A percentile compares a stretch with the other conserved stretches of the same genome.
phyloP scores from a whole-genome alignment of 2,888 invertebrate genomes.

The Phaedon cochleariae region DNA sequence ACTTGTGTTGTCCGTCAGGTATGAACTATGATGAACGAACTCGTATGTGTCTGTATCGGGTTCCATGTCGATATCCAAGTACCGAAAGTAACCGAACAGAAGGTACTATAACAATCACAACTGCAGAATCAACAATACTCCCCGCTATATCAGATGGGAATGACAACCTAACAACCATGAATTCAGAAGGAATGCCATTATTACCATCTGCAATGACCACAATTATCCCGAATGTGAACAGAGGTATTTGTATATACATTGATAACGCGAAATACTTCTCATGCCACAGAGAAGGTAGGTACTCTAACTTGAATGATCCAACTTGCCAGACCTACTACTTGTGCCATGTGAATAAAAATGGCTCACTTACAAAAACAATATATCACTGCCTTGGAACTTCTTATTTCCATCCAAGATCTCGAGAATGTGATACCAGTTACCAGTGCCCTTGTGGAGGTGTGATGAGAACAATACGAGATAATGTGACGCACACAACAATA shows the following conservation, averaged over 20 bases:
- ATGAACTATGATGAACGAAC: conserved; percentile 33
- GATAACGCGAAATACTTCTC: conserved; percentile 19
- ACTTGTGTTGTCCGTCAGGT: conserved; percentile 53
- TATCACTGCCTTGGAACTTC: conserved; percentile 15
- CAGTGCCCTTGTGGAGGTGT: conserved; percentile 50
- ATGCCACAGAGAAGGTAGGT: conserved; percentile 35
- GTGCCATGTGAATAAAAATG: conserved; percentile 57
- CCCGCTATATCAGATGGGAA: conserved; percentile 17
- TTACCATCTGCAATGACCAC: too few species aligned
- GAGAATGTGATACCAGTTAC: conserved; percentile 60
- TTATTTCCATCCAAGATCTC: conserved; percentile 59
- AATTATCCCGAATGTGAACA: not conserved
- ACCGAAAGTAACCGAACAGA: not conserved
- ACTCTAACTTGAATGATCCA: conserved; percentile 45
- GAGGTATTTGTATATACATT: conserved; percentile 8
- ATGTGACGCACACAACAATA: too few species aligned
- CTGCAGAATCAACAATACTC: not conserved
- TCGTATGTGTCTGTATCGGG: conserved; percentile 31
- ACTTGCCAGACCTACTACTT: conserved; percentile 56
- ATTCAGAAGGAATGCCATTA: too few species aligned
- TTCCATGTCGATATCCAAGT: conserved; percentile 29
- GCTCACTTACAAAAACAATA: conserved; percentile 54
- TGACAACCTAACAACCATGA: too few species aligned
- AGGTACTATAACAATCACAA: not conserved
- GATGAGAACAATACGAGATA: not conserved